phyloP scores from a whole-genome alignment of 2,113 vertebrate species.

The Cyanoliseus patagonus region DNA sequence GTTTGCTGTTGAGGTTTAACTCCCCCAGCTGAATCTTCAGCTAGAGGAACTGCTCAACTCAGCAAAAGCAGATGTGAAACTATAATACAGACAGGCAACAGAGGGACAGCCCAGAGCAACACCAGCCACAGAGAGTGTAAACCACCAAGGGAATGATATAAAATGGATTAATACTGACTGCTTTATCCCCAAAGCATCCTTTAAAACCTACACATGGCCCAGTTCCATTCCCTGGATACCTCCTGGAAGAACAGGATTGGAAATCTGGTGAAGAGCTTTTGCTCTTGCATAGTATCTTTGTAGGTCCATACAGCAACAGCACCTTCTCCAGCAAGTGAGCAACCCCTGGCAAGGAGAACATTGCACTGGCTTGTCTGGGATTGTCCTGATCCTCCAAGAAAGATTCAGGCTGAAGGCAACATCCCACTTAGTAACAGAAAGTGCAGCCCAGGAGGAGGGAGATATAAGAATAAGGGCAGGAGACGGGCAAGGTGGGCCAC shows the following conservation, averaged over 20 bases:
- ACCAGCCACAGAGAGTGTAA: background rate
- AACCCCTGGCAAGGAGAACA: background rate
- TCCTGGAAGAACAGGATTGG: background rate
- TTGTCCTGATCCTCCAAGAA: background rate
- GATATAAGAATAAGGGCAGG: background rate
- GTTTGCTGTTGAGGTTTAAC: background rate
- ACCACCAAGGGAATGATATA: background rate
- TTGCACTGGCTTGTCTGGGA: background rate
- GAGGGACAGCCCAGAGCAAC: background rate
- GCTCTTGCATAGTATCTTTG: background rate
- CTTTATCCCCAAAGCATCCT: background rate
- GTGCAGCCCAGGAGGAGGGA: background rate
- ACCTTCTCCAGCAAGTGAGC: background rate
- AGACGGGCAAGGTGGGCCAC: rapidly evolving
- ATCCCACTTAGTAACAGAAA: background rate
- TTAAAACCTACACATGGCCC: background rate
- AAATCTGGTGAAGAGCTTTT: background rate
- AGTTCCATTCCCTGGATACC: background rate
- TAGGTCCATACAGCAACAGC: background rate
- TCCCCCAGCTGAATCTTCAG: background rate
- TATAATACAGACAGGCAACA: background rate
- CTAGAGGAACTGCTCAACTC: background rate
- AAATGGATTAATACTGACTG: background rate
- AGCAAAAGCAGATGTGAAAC: background rate
- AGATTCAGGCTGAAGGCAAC: background rate